phyloP scores from a whole-genome alignment of 1,140 invertebrate species.

The Prorops nasuta region DNA sequence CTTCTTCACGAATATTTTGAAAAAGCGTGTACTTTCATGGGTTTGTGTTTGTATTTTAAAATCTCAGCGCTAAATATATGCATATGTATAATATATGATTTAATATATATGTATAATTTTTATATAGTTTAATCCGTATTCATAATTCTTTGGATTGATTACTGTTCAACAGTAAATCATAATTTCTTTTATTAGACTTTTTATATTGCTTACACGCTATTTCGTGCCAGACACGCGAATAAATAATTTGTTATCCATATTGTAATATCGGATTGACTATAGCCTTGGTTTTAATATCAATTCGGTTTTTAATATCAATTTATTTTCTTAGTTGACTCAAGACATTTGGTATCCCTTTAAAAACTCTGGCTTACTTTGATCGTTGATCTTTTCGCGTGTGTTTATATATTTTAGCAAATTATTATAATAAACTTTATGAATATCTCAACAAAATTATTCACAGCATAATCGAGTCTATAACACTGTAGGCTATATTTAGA shows the following conservation, averaged over 20 bases:
- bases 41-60: conserved; percentile 51
- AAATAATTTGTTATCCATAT: too few relatives aligned
- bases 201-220: conserved; percentile 26
- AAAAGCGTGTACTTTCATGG: conserved; percentile 55
- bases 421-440: too few relatives aligned
- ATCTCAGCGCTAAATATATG: conserved; percentile 44
- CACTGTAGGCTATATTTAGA: too few relatives aligned
- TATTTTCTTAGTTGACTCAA: too few relatives aligned
- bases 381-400: too few relatives aligned
- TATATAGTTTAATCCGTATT: conserved; percentile 15
- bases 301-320: too few relatives aligned
- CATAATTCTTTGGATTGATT: background rate
- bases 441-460: conserved; percentile 18
- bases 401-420: too few relatives aligned
- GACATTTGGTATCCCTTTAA: too few relatives aligned
- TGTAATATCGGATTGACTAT: too few relatives aligned
- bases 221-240: too few relatives aligned
- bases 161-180: conserved; percentile 2
- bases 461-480: conserved; percentile 10
- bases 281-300: too few relatives aligned
- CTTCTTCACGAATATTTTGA: conserved; percentile 30
- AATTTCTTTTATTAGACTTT: conserved; percentile 26
- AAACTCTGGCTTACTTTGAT: too few relatives aligned
- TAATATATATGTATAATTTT: conserved; percentile 32
- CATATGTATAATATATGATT: conserved; percentile 32